These are phyloP conservation scores for Harpegnathos saltator DNA, from an alignment of 1,140 invertebrate genomes.

Conservation along the genomic window DNA sequence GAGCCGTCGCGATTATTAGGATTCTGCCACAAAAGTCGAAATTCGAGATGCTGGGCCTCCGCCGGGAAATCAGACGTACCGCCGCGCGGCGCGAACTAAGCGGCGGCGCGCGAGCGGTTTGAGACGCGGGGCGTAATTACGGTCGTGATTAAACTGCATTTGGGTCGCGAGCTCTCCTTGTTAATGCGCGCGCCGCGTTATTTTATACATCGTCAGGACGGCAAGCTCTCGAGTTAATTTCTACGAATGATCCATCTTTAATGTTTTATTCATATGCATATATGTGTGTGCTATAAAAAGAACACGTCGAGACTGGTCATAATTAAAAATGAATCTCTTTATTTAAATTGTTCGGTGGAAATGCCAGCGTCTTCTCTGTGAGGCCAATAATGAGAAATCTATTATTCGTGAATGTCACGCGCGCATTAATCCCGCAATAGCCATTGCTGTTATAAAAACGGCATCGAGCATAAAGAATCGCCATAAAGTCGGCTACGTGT, in stretches of 20 bases:
- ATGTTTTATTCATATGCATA: no score
- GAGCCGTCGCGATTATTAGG: conserved; percentile 68
- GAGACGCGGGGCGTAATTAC: conserved; percentile 37
- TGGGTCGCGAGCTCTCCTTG: background rate
- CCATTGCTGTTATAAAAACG: background rate
- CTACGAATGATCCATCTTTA: background rate
- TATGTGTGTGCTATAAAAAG: no score
- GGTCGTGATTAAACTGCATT: conserved; percentile 37
- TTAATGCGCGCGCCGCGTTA: background rate
- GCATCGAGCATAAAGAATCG: background rate
- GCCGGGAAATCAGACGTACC: conserved; percentile 39
- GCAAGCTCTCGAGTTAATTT: background rate
- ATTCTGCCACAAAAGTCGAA: conserved; percentile 59
- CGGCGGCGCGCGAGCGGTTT: conserved; percentile 15
- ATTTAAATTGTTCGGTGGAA: background rate
- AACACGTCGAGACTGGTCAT: no score
- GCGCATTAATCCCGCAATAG: background rate
- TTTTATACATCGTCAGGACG: background rate
- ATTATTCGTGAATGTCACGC: background rate
- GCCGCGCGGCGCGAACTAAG: no score
- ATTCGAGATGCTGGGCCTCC: conserved; percentile 35
- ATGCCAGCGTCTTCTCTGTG: background rate
- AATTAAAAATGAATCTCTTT: background rate
- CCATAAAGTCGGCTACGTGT: background rate
- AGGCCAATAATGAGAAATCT: background rate